Conservation (phyloP, 1,140 invertebrate genomes). For the Neuroterus valhalla region DNA sequence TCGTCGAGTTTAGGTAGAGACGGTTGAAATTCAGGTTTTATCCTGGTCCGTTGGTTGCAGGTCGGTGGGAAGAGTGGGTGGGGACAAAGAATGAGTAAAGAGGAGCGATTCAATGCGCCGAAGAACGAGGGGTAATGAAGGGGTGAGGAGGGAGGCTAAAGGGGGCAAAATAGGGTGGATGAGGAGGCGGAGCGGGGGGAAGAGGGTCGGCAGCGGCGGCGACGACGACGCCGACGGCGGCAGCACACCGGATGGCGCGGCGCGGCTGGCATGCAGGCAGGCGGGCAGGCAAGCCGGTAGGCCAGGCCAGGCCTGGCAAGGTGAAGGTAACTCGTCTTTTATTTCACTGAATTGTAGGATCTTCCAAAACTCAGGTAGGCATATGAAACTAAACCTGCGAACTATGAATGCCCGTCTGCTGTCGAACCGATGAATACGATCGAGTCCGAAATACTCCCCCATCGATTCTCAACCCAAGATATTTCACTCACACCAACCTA, state of each 20-base stretch:
- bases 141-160: slow-evolving; percentile 31
- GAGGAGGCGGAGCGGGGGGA: slow-evolving; percentile 15
- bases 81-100: slow-evolving; percentile 31
- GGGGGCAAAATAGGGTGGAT: not conserved
- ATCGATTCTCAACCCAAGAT: slow-evolving; percentile 6
- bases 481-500: not conserved
- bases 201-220: slow-evolving; percentile 53
- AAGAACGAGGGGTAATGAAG: not conserved
- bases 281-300: slow-evolving; percentile 43
- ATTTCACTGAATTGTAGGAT: slow-evolving; percentile 40
- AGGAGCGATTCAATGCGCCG: slow-evolving; percentile 33
- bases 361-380: slow-evolving; percentile 30
- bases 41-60: slow-evolving; percentile 54
- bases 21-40: slow-evolving; percentile 69
- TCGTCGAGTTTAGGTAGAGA: slow-evolving; percentile 54
- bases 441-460: slow-evolving; percentile 20
- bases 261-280: slow-evolving; percentile 39
- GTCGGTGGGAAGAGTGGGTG: slow-evolving; percentile 43
- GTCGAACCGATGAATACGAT: slow-evolving; percentile 17
- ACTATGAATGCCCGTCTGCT: slow-evolving; percentile 23
- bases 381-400: slow-evolving; percentile 25
- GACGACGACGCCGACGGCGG: slow-evolving; percentile 57
- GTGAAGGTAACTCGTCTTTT: slow-evolving; percentile 18
- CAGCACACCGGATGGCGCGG: slow-evolving; percentile 50
- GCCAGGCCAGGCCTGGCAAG: slow-evolving; percentile 42